phyloP scores from a whole-genome alignment of 2,113 vertebrate genomes.

The Lethenteron reissneri region DNA sequence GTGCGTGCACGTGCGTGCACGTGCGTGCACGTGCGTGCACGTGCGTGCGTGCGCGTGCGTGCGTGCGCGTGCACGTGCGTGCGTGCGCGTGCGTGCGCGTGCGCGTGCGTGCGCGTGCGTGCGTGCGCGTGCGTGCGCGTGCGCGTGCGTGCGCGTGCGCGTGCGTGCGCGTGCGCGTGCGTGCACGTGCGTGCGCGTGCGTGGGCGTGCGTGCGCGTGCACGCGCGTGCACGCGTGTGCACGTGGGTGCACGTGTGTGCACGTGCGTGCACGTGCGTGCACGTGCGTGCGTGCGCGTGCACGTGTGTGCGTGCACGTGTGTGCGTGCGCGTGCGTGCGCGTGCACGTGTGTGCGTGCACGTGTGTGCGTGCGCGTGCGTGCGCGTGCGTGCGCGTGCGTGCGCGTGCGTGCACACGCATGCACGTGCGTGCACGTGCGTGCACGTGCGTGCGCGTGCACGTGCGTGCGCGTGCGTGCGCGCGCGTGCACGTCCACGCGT shows the following conservation, averaged over 20 bases:
- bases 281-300: neutral
- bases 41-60: neutral
- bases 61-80: slow-evolving; percentile 2
- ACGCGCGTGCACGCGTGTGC: neutral
- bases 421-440: neutral
- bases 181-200: neutral
- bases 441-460: neutral
- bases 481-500: too few relatives aligned
- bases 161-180: neutral
- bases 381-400: neutral
- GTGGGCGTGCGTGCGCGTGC: neutral
- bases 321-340: neutral
- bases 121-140: neutral
- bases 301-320: neutral
- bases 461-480: neutral
- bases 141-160: neutral
- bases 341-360: neutral
- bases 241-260: neutral
- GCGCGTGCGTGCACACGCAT: too few relatives aligned
- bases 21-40: neutral
- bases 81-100: neutral
- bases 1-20: neutral
- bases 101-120: neutral
- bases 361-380: neutral
- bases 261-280: neutral